These are phyloP conservation scores for Elachura formosa DNA, from an alignment of 2,113 vertebrate genomes.

Conservation along the genomic window DNA sequence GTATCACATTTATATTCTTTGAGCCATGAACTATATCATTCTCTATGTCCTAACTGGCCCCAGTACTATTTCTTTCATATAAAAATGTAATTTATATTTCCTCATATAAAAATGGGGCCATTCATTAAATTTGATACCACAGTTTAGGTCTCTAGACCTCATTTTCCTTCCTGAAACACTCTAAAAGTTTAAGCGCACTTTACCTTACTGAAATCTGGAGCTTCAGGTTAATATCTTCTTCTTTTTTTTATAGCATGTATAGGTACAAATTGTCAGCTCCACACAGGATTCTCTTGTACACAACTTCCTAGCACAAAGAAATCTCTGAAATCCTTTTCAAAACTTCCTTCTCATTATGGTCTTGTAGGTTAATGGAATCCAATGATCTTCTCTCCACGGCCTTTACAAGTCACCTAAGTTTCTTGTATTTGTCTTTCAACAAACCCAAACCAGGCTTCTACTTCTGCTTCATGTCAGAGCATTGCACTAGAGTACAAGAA, in stretches of 20 bases:
- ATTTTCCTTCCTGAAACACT: background rate
- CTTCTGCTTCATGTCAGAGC: background rate
- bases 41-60: background rate
- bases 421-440: background rate
- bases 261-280: background rate
- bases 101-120: background rate
- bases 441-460: background rate
- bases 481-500: background rate
- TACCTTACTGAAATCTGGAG: background rate
- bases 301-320: background rate
- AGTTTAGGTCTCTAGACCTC: background rate
- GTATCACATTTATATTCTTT: background rate
- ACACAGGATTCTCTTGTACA: background rate
- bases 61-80: background rate
- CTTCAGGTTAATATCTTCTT: background rate
- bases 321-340: background rate
- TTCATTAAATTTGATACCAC: background rate
- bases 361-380: background rate
- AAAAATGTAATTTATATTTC: no score
- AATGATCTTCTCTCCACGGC: background rate
- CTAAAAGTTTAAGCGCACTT: background rate
- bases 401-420: background rate
- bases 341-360: background rate
- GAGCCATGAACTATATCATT: background rate
- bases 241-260: fast-evolving